Base-by-base conservation (phyloP, 2,113 vertebrate genomes). In the Elephantulus edwardii region DNA sequence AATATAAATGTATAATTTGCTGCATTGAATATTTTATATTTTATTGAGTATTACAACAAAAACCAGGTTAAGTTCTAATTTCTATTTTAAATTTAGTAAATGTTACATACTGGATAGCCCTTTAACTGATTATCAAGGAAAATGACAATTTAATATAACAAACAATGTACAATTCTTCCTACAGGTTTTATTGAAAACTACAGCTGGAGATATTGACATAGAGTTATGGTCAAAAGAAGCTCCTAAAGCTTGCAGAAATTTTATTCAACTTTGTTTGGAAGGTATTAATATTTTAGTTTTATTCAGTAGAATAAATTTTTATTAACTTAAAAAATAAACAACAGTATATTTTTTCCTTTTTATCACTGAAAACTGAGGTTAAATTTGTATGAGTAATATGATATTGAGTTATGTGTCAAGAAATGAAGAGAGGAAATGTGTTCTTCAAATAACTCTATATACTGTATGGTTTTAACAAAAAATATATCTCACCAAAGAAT, bases 171-270 rank as follows among this genome's bases (percentile, higher is more conserved):
- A 79, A 40, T 0, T 96, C 7, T 95, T 88, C 83, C 66, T 86
- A 6, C 30, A 99, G 99, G 98, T 99, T 95, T 98, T 99, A 96
- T 89, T 99, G 95, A 99, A 99, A 97, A 99, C 99, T 85, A 97
- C 99, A 56, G 99, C 98, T 84, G 99, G 99, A 79, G 99, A 99
- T 71, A 99, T 99, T 95, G 99, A 99, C 94, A 98, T 99, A 89
- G 99, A 99, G 92, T 89, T 99, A 76, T 99, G 99, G 99, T 98
- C 99, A 81, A 99, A 99, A 96, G 99, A 99, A 97, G 97, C 99
- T 60, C 99, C 99, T 30, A 99, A 98, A 97, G 99, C 99, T 77
- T 99, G 98, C 96, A 97, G 99, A 94, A 99, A 99, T 97, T 99
- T 99, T 95, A 96, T 99, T 75, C 99, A 99, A 78, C 98, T 99